Percentiles rank a stretch among this genome's conserved stretches.
Evolutionary conservation across 2,113 vertebrate genomes (phyloP).

Genomic region (Scomber scombrus): DNA sequence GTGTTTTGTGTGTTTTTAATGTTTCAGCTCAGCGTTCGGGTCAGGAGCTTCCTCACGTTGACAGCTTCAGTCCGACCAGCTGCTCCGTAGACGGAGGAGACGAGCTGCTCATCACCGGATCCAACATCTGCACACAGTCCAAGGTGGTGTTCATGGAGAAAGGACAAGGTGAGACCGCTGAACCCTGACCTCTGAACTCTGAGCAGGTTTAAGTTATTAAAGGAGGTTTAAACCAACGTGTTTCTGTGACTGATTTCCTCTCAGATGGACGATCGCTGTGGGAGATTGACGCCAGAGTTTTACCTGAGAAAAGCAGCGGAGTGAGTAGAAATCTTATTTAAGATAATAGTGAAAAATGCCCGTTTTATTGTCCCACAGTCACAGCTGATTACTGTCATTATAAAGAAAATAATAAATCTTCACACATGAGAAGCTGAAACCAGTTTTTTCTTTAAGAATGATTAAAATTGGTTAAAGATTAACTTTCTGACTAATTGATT

Average conservation of each 20-base stretch:
- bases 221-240: too few species aligned
- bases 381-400: too few species aligned
- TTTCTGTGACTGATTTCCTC: constrained; percentile 18
- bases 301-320: constrained; percentile 90
- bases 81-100: constrained; percentile 91
- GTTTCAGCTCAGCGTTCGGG: constrained; percentile 93
- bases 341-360: too few species aligned
- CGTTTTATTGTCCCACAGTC: too few species aligned
- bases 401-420: too few species aligned
- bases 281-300: constrained; percentile 92
- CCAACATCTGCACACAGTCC: constrained; percentile 93
- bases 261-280: constrained; percentile 94
- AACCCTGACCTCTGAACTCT: too few species aligned
- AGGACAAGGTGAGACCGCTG: constrained; percentile 86
- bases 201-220: too few species aligned
- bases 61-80: constrained; percentile 89
- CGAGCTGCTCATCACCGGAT: constrained; percentile 91
- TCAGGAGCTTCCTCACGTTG: constrained; percentile 95
- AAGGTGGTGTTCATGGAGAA: constrained; percentile 95
- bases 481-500: too few species aligned
- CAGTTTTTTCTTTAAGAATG: too few species aligned
- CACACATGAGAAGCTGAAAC: too few species aligned
- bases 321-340: constrained; percentile 82
- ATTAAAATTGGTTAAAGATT: too few species aligned
- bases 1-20: constrained; percentile 13